A percentile compares a stretch with the other conserved stretches of the same genome.
These are phyloP conservation scores for Phyllotreta cruciferae DNA, from an alignment of 2,888 invertebrate species.

Conservation along the genomic window DNA sequence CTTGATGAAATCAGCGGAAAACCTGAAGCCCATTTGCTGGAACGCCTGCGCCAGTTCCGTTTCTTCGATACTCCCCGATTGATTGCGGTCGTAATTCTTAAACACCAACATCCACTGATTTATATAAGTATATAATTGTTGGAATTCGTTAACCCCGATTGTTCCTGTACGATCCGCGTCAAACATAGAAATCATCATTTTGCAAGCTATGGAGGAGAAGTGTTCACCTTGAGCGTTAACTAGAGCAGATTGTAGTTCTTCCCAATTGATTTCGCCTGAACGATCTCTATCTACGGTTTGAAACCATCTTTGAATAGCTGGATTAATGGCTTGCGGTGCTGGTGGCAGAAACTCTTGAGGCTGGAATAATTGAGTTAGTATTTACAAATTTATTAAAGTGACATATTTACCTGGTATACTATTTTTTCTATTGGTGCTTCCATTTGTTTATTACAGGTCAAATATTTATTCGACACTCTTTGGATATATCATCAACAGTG, in stretches of 20 bases:
- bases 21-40: constrained; percentile 87
- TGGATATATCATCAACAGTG: no score
- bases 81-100: constrained; percentile 83
- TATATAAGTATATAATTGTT: constrained; percentile 84
- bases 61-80: constrained; percentile 85
- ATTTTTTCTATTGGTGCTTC: no score
- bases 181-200: constrained; percentile 91
- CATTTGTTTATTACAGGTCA: no score
- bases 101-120: constrained; percentile 90
- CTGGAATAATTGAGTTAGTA: constrained; percentile 17
- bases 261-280: constrained; percentile 80
- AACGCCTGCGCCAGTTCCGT: constrained; percentile 80
- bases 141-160: constrained; percentile 84
- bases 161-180: constrained; percentile 84
- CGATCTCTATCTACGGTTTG: constrained; percentile 80
- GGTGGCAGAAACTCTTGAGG: constrained; percentile 17
- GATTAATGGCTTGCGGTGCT: constrained; percentile 62
- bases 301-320: constrained; percentile 87
- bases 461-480: no score
- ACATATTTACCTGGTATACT: neutral
- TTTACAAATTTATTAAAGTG: neutral
- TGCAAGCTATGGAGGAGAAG: constrained; percentile 83
- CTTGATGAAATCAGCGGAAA: constrained; percentile 78
- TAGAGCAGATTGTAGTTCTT: constrained; percentile 80
- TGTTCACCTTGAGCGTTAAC: constrained; percentile 85